A percentile compares a stretch with the other conserved stretches of the same genome.
phyloP scores from a whole-genome alignment of 2,113 vertebrate genomes.

The Brachyistius frenatus region DNA sequence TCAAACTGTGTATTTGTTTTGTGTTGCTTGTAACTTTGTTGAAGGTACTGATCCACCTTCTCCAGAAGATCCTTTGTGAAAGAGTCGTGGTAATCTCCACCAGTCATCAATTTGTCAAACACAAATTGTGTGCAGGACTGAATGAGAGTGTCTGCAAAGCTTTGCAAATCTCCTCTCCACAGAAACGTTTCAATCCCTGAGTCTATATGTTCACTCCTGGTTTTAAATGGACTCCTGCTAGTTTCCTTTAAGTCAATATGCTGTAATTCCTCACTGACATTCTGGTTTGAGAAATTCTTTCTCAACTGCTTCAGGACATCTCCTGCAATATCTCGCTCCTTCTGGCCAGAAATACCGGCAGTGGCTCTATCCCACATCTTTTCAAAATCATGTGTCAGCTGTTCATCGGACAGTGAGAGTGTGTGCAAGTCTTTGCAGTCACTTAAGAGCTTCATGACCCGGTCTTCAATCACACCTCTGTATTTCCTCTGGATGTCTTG shows the following conservation, averaged over 20 bases:
- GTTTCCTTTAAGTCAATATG: not conserved
- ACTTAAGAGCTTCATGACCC: constrained; percentile 55
- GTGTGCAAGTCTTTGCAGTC: not conserved
- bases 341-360: not conserved
- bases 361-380: constrained; percentile 74
- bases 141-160: constrained; percentile 14
- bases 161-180: not conserved
- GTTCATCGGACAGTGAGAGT: not conserved
- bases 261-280: constrained; percentile 32
- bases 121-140: constrained; percentile 20
- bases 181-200: not conserved
- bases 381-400: constrained; percentile 64
- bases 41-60: constrained; percentile 45
- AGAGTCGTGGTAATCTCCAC: constrained; percentile 66
- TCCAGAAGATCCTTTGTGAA: constrained; percentile 49
- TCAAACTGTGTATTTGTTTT: constrained; percentile 33
- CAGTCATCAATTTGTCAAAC: constrained; percentile 9
- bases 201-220: rapidly evolving
- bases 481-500: constrained; percentile 45
- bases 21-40: rapidly evolving
- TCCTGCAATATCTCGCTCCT: constrained; percentile 42
- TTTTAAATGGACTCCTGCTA: not conserved
- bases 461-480: constrained; percentile 54
- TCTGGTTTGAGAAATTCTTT: constrained; percentile 25
- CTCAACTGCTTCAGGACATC: constrained; percentile 36